Evolutionary conservation across 1,140 invertebrate species (phyloP), one percentile per base, ranked within the genome.

Genomic region (Conus ventricosus): DNA sequence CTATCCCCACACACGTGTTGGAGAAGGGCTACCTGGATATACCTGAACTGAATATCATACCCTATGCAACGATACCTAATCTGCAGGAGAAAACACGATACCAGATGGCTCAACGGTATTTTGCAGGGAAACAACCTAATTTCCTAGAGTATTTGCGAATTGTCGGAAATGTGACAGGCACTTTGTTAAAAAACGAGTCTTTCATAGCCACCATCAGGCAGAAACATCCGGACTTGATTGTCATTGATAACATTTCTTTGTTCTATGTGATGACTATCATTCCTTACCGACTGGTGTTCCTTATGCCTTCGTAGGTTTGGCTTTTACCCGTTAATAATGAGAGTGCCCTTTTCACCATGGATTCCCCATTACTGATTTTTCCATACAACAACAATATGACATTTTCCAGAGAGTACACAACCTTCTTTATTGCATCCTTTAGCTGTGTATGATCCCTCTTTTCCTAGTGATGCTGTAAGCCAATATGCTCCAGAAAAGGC

Each of bases 251-350:
- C 54, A 27, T 84, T 27, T 55, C 82, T n/a, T 27, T 78, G n/a
- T 60, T 84, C 63, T 84, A 78, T 60, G 63, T 67, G 67, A 57
- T 88, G 53, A 10, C 39, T 5, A 78, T 89, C 23, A 75, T 91
- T 17, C 82, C 90, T 5, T 91, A 91, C 78, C 88, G 57, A 55
- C 84, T 91, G 4, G 57, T 1, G 84, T 91, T 7, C 90, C 90
- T n/a, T 91, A 87, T 51, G 84, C 88, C 8, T 83, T 87, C n/a
- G 53, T 80, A 7, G 88, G 90, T 0, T 83, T 0, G 17, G 15
- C 20, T 84, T 84, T n/a, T 54, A 39, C 39, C 78, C 81, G 8
- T 60, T 39, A 5, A 27, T 23, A 0, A 60, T 60, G 15, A 51
- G 87, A 7, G 81, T 83, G 3, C 88, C 89, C 4, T 89, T 85